Base-by-base conservation (phyloP, 2,888 invertebrate genomes). In the Macropis europaea region DNA sequence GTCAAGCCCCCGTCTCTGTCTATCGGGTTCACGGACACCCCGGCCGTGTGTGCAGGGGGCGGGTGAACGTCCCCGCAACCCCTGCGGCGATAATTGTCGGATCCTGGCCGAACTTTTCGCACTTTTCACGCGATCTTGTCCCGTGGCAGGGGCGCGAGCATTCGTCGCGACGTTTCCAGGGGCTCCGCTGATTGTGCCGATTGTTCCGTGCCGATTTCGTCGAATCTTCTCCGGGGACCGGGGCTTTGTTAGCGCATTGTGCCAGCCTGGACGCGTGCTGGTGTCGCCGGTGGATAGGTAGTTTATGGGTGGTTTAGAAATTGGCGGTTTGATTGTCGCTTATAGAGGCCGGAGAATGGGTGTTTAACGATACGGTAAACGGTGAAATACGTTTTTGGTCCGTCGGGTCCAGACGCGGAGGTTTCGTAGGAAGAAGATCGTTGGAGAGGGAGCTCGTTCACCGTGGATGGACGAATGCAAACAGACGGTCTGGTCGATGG, bases 41-140 rank as follows among this genome's bases (percentile, higher is more conserved):
- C 22, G 24, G 11, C 28, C 15, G 40, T 3, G n/a, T 26, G 22
- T 40, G 11, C 6, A 5, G 13, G 19, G 26, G 19, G 22, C 34
- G 22, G 15, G 38, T 15, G 34, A 34, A 54, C 28, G 60, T 52
- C 38, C 13, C 15, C 34, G 22, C 43, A 36, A 53, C 71, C 67
- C 78, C 81, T 53, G 72, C 61, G 67, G 81, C 48, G 81, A 76
- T 81, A 81, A 81, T 81, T 70, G 74, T 60, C 64, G 57, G 63
- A 59, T 48, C 53, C 60, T 36, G 48, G 24, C n/a, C 24, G 52
- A 64, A 81, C 66, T 81, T 81, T 72, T 81, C 78, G 71, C 76
- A 78, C 72, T 78, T 80, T 78, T 76, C 72, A 42, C 66, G 63
- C 59, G 69, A 57, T 62, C 45, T 56, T 56, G 26, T 30, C 0